Base-by-base conservation (phyloP, 2,797 vertebrate genomes). In the Pelochelys cantorii region DNA sequence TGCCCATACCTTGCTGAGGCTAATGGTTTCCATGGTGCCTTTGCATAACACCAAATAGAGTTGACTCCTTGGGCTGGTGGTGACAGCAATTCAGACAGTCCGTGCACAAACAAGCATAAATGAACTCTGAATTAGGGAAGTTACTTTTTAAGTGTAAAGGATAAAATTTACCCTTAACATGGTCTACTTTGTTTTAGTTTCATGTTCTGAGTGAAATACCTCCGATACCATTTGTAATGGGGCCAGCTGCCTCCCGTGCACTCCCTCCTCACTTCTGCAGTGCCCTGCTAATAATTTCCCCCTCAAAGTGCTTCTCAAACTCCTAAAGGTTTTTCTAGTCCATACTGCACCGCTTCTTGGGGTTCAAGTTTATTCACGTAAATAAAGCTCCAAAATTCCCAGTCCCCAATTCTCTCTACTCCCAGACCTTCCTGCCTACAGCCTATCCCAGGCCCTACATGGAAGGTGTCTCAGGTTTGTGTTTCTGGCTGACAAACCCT, bases 71-170 rank as follows among this genome's bases (percentile, higher is more conserved):
- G n/a, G 65, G 34, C 65, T 34, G 9, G 65, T 68, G 65, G 65
- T 68, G 65, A 34, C n/a, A 34, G 8, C n/a, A 68, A 3, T 34
- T 68, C 65, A 68, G n/a, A 34, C 20, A 22, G 65, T 68, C 65
- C n/a, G 27, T 25, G 55, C 6, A 68, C 84, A 92, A 86, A 0
- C 0, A 29, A 84, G 17, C 48, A 82, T 86, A 71, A 88, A 42
- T 34, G 48, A 91, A 34, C 29, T 12, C 29, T 42, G 15, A 54
- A 25, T 78, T 88, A n/a, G 56, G 80, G 29, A 77, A 87, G 14
- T 81, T 0, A 0, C 17, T 34, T 84, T n/a, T 22, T 52, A 68
- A 68, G 17, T 34, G 34, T 68, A 68, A 60, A 60, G 27, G 27
- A 5, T 29, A 29, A 29, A 31, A 60, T 65, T n/a, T 13, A n/a